Conservation (phyloP, 2,888 invertebrate genomes). For the Exephanes ischioxanthus region DNA sequence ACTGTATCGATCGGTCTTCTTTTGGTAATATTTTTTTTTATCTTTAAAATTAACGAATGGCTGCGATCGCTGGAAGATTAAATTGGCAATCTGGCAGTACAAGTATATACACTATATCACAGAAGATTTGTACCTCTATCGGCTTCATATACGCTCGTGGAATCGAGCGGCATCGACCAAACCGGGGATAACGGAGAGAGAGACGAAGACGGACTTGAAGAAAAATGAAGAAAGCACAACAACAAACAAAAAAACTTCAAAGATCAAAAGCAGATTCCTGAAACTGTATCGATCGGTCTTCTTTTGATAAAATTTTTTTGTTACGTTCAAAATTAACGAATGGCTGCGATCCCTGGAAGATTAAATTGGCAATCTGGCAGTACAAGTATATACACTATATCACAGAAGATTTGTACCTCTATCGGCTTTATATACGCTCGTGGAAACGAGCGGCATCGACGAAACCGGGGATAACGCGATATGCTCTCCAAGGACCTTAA, state of each 20-base stretch:
- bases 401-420: slow-evolving; percentile 55
- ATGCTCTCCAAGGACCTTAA: slow-evolving; percentile 78
- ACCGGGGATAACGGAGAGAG: slow-evolving; percentile 37
- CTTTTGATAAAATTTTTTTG: background rate
- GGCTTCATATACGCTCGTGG: slow-evolving; percentile 47
- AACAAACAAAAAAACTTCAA: background rate
- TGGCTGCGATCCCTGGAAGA: slow-evolving; percentile 32
- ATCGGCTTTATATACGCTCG: slow-evolving; percentile 52
- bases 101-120: too few species aligned
- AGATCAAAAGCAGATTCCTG: background rate
- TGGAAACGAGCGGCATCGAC: slow-evolving; percentile 45
- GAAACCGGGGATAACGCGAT: slow-evolving; percentile 63
- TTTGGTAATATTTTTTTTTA: background rate
- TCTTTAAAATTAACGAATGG: slow-evolving; percentile 18
- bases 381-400: slow-evolving; percentile 32
- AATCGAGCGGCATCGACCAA: slow-evolving; percentile 51
- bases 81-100: slow-evolving; percentile 56
- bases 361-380: slow-evolving; percentile 61
- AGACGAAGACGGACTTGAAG: background rate
- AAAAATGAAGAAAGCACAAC: background rate
- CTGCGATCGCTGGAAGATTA: slow-evolving; percentile 43
- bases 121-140: too few species aligned
- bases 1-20: background rate
- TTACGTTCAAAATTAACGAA: slow-evolving; percentile 2
- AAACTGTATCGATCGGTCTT: background rate